These are phyloP conservation scores for Mythimna albipuncta DNA, from an alignment of 2,888 invertebrate species.

Conservation along the genomic window DNA sequence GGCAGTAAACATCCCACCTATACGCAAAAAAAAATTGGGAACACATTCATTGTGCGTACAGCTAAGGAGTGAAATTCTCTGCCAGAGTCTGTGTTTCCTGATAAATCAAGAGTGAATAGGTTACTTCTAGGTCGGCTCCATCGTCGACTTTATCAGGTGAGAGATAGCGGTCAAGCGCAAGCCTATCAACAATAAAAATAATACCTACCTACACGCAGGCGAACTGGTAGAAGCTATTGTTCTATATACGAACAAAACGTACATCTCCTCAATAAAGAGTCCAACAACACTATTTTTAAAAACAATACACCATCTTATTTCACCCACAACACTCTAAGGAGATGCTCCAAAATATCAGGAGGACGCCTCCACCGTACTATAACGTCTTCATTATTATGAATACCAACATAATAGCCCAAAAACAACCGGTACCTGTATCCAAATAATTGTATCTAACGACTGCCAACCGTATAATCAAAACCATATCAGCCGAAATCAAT, in stretches of 20 bases:
- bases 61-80: too few relatives aligned
- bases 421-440: constrained; percentile 69
- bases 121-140: too few relatives aligned
- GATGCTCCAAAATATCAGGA: constrained; percentile 19
- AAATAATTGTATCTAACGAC: constrained; percentile 88
- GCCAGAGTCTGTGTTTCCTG: too few relatives aligned
- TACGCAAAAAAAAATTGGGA: too few relatives aligned
- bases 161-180: too few relatives aligned
- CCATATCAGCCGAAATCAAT: constrained; percentile 89
- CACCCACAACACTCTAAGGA: not conserved
- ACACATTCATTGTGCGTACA: too few relatives aligned
- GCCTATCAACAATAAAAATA: too few relatives aligned
- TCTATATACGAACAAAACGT: not conserved
- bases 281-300: not conserved
- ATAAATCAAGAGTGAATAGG: too few relatives aligned
- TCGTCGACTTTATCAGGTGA: too few relatives aligned
- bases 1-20: too few relatives aligned
- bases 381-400: constrained; percentile 61
- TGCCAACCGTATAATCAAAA: constrained; percentile 87
- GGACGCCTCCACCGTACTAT: constrained; percentile 34
- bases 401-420: constrained; percentile 54
- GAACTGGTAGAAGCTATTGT: too few relatives aligned
- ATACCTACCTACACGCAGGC: too few relatives aligned
- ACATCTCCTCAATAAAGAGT: not conserved
- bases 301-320: not conserved